Evolutionary conservation across 2,888 invertebrate genomes (phyloP).

Genomic region (Odontothrips loti): DNA sequence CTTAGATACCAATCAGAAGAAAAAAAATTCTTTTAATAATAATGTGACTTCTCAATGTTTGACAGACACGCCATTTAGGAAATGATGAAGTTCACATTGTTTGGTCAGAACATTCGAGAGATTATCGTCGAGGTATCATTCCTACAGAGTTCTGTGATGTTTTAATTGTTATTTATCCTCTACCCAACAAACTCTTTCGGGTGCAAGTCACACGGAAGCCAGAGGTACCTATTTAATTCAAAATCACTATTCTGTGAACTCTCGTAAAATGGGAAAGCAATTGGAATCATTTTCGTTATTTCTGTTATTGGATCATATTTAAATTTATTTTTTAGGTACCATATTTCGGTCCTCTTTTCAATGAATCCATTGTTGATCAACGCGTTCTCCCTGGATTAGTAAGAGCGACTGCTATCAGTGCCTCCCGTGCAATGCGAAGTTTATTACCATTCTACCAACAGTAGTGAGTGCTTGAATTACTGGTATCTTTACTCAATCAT

Average conservation of each 20-base stretch:
- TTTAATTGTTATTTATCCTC: conserved; percentile 91
- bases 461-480: conserved; percentile 58
- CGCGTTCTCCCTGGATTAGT: conserved; percentile 77
- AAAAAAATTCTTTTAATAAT: conserved; percentile 30
- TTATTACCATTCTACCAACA: conserved; percentile 87
- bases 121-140: conserved; percentile 93
- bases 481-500: conserved; percentile 15
- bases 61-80: conserved; percentile 85
- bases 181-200: conserved; percentile 74
- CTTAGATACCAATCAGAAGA: background rate
- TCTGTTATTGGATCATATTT: conserved; percentile 31
- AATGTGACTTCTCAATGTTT: conserved; percentile 37
- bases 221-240: conserved; percentile 57
- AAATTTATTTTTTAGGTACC: conserved; percentile 57
- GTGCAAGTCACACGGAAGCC: conserved; percentile 84
- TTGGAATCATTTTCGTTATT: conserved; percentile 27
- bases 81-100: conserved; percentile 99
- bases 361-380: conserved; percentile 78
- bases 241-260: conserved; percentile 4
- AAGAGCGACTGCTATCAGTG: conserved; percentile 83
- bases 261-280: conserved; percentile 29
- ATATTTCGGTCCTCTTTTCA: conserved; percentile 93
- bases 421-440: conserved; percentile 85
- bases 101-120: conserved; percentile 95
- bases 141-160: conserved; percentile 99